Evolutionary conservation across 1,140 invertebrate species (phyloP), one percentile per base, ranked within the genome.

Genomic region (Pristionchus pacificus): DNA sequence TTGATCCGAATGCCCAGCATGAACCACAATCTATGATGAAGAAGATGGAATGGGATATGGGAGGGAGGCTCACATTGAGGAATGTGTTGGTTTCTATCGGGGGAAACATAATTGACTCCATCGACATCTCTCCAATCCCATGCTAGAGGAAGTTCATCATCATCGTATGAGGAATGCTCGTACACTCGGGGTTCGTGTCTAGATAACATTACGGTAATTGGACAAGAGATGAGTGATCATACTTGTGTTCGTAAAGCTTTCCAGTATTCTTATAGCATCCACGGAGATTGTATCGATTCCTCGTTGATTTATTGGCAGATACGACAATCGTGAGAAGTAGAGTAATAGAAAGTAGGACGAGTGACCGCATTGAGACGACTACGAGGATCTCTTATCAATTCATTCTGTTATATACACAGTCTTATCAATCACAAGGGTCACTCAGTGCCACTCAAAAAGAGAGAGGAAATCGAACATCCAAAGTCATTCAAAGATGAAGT

Each of bases 81-180:
- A 74, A 82, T 82, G 63, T 82, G 80, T 64, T 82, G 80, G 63
- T 87, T 87, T 60, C 86, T 76, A 55, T 86, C 86, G 24, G 84
- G 80, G 60, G 85, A 85, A n/a, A 74, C 80, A 74, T 84, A 87
- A 68, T 86, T 87, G 27, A 74, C 78, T 1, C 86, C 86, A 71
- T 82, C 83, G 2, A 85, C 74, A 75, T 87, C 86, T 70, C 86
- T 76, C 86, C 86, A 87, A 70, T 87, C 86, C 82, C 79, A 86
- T 25, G 31, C 71, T 27, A 78, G 61, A 33, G 86, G 86, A 13
- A 87, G 79, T n/a, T 72, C 67, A 19, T 74, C 70, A 30, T 38
- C 74, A 38, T 76, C 75, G 33, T 77, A 74, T 29, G 79, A 76
- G 29, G 59, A 29, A 15, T 65, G 58, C n/a, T 78, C 77, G 38